Evolutionary conservation across 2,113 vertebrate species (phyloP).

Genomic region (Gymnarchus niloticus): DNA sequence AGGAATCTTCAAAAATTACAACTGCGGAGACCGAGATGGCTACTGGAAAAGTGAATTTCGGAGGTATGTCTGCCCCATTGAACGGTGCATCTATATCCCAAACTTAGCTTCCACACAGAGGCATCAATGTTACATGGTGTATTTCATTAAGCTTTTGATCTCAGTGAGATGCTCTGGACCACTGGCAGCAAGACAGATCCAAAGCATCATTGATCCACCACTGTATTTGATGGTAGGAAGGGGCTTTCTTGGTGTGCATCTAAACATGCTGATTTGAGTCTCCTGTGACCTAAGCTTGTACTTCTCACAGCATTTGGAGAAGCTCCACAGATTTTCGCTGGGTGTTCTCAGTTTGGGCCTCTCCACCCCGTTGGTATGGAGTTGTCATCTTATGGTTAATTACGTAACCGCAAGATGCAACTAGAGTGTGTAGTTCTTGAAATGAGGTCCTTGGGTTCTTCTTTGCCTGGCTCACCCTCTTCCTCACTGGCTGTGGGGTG

Average conservation of each 20-base stretch:
- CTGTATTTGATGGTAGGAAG: neutral
- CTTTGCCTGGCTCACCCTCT: neutral
- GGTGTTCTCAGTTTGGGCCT: neutral
- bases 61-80: neutral
- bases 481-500: neutral
- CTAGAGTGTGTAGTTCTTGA: neutral
- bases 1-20: neutral
- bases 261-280: neutral
- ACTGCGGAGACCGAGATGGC: neutral
- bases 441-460: neutral
- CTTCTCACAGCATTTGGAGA: neutral
- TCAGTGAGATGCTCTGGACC: neutral
- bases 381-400: neutral
- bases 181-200: neutral
- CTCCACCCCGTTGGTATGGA: neutral
- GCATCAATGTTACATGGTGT: neutral
- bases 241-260: neutral
- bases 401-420: neutral
- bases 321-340: neutral
- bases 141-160: neutral
- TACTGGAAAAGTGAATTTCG: neutral
- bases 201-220: neutral
- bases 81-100: neutral
- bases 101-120: neutral
- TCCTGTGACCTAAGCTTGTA: neutral